Evolutionary conservation across 2,888 invertebrate species (phyloP), one percentile per base, ranked within the genome.

Genomic region (Leucozona laternaria): DNA sequence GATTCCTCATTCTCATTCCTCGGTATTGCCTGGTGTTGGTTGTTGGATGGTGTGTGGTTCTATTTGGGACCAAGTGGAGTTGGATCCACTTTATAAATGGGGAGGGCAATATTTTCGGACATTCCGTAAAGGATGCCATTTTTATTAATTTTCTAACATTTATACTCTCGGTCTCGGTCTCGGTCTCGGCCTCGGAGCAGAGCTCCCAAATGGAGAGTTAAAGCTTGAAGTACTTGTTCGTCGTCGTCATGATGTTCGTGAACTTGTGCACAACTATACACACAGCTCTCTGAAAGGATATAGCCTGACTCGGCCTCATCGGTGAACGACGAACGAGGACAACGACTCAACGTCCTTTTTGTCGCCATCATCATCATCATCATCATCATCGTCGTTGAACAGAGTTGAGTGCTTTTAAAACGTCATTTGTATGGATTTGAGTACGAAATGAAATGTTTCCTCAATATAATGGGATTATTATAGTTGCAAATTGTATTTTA

Each of bases 401-500:
- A 64, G 57, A 68, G 76, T 79, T 66, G 86, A 84, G 76, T 73
- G 84, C 79, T 81, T 88, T 88, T 88, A 88, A 88, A 88, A 84
- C 76, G 79, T 88, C 88, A 88, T 88, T 88, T 88, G 88, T 88
- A 88, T 81, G 88, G 88, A 88, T 88, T 88, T 88, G 84, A 79
- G 76, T 79, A 85, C 76, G 66, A 81, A 88, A 88, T 88, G 79
- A 84, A 88, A 88, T 82, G 78, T 85, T 88, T 88, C 85, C 82
- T 83, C 75, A 85, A 72, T 88, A 85, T 88, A 88, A 88, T 88
- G 88, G 88, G 88, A 85, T 88, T 88, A 88, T 88, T 88, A 88
- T 88, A 88, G 88, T 88, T 88, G 88, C 88, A 88, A 88, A 88
- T 88, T 88, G 88, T 85, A 88, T 88, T 85, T 88, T 88, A 88